phyloP scores from a whole-genome alignment of 2,888 invertebrate genomes.

The Calameuta pallipes region DNA sequence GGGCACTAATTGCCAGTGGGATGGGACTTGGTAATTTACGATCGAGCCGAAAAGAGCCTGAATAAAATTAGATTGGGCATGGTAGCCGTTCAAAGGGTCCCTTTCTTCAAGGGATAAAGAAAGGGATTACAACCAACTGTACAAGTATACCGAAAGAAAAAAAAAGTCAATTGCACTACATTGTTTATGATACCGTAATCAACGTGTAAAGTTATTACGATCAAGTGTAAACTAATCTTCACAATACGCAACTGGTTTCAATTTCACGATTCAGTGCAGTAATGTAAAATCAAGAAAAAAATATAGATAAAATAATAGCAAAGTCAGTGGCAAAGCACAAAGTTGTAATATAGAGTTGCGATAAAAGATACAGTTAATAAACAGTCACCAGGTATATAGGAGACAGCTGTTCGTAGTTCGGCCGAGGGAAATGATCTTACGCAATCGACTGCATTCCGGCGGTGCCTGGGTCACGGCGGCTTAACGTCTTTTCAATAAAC shows the following conservation, averaged over 20 bases:
- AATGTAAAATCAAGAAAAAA: background rate
- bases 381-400: background rate
- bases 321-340: background rate
- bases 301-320: background rate
- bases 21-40: background rate
- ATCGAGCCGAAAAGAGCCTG: background rate
- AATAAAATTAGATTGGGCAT: background rate
- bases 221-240: background rate
- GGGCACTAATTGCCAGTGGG: background rate
- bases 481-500: background rate
- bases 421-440: background rate
- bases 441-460: background rate
- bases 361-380: background rate
- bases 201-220: background rate
- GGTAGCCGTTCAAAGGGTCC: background rate
- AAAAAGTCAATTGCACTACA: background rate
- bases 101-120: background rate
- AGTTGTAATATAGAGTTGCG: background rate
- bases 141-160: background rate
- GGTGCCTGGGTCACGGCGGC: background rate
- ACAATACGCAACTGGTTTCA: background rate
- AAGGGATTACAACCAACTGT: background rate
- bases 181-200: background rate
- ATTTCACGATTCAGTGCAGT: background rate
- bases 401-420: background rate